Conservation (phyloP, 2,888 invertebrate genomes). For the Octonoba sinensis region DNA sequence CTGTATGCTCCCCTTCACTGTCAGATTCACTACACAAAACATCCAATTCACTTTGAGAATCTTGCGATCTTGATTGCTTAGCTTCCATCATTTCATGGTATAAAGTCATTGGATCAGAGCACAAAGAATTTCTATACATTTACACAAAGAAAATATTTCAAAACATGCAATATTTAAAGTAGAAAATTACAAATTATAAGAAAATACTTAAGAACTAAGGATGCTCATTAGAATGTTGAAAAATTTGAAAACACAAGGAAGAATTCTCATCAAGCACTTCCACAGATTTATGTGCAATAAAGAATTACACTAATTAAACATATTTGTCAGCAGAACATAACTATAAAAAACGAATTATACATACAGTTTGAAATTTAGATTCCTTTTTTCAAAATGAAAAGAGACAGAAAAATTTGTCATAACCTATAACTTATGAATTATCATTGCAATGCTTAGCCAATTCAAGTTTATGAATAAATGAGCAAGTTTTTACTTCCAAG, state of each 20-base stretch:
- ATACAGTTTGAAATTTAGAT: too few relatives aligned
- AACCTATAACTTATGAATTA: too few relatives aligned
- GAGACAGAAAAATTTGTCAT: too few relatives aligned
- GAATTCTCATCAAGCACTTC: too few relatives aligned
- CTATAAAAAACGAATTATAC: too few relatives aligned
- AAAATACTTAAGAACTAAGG: not conserved
- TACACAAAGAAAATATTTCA: not conserved
- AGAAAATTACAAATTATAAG: not conserved
- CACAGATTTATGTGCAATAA: too few relatives aligned
- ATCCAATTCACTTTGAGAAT: conserved; percentile 59
- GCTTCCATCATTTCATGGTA: conserved; percentile 64
- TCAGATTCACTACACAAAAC: conserved; percentile 61
- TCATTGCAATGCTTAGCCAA: too few relatives aligned
- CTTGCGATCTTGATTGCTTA: conserved; percentile 54
- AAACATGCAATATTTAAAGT: not conserved
- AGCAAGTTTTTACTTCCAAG: too few relatives aligned
- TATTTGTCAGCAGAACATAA: too few relatives aligned
- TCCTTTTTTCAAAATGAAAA: too few relatives aligned
- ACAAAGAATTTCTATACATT: conserved; percentile 15
- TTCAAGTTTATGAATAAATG: too few relatives aligned
- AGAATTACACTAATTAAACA: too few relatives aligned
- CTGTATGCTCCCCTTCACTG: conserved; percentile 37
- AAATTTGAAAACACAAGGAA: not conserved
- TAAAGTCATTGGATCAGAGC: conserved; percentile 57
- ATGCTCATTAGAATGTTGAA: not conserved